Conservation (phyloP, 2,888 invertebrate genomes). For the Mamestra brassicae region DNA sequence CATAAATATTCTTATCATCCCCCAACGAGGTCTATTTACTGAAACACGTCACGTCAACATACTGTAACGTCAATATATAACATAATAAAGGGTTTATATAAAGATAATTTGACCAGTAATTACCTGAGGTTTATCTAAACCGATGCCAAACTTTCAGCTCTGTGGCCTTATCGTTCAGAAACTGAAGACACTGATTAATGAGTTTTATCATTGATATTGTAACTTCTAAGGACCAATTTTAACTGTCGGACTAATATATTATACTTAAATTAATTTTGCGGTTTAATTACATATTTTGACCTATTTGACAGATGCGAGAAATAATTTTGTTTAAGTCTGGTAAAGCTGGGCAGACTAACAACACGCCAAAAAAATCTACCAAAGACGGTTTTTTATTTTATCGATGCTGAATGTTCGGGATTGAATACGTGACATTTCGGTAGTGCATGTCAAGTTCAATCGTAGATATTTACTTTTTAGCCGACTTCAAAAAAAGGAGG, state of each 20-base stretch:
- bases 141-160: conserved; percentile 26
- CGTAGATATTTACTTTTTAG: no score
- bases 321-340: background rate
- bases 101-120: conserved; percentile 37
- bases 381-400: no score
- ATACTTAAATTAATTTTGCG: background rate
- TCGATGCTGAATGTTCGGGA: background rate
- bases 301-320: background rate
- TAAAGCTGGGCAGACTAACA: background rate
- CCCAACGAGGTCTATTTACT: conserved; percentile 13
- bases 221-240: conserved; percentile 14
- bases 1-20: conserved; percentile 32
- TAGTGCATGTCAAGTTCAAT: no score
- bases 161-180: conserved; percentile 22
- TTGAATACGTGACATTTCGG: background rate
- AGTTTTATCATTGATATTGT: conserved; percentile 16
- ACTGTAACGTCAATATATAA: background rate
- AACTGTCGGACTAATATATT: conserved; percentile 1
- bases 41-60: conserved; percentile 35
- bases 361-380: background rate
- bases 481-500: no score
- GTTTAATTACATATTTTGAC: background rate
- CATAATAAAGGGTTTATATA: conserved; percentile 4
- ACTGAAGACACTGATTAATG: conserved; percentile 53
- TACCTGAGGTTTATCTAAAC: conserved; percentile 31